Conservation (phyloP, 2,113 vertebrate genomes). For the Trematomus loennbergii region DNA sequence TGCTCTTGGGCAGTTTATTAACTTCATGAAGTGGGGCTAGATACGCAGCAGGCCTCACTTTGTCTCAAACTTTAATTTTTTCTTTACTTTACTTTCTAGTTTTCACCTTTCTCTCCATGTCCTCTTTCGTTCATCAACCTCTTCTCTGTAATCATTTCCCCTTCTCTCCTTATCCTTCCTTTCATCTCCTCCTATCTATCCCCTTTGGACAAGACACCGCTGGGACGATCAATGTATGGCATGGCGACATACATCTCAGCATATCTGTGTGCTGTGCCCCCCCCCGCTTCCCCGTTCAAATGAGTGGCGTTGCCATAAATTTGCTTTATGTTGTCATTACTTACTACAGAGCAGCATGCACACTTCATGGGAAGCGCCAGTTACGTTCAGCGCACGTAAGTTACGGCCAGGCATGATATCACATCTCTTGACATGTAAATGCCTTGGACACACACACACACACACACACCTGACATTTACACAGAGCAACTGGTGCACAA, state of each 20-base stretch:
- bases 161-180: background rate
- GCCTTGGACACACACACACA: background rate
- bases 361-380: conserved; percentile 44
- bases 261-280: conserved; percentile 22
- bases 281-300: conserved; percentile 17
- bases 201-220: conserved; percentile 23
- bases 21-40: conserved; percentile 58
- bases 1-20: conserved; percentile 76
- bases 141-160: background rate
- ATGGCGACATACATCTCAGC: conserved; percentile 45
- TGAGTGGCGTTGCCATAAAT: conserved; percentile 76
- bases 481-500: background rate
- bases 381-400: conserved; percentile 58
- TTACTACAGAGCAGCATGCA: conserved; percentile 64
- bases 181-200: background rate
- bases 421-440: conserved; percentile 52
- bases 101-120: background rate
- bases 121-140: background rate
- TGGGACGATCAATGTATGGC: conserved; percentile 43
- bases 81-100: conserved; percentile 27
- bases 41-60: conserved; percentile 37
- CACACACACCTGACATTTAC: conserved; percentile 33
- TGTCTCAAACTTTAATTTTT: conserved; percentile 17
- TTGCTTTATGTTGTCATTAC: conserved; percentile 84
- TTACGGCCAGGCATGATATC: conserved; percentile 59